These are phyloP conservation scores for Cydia amplana DNA, from an alignment of 1,140 invertebrate genomes.

Conservation along the genomic window DNA sequence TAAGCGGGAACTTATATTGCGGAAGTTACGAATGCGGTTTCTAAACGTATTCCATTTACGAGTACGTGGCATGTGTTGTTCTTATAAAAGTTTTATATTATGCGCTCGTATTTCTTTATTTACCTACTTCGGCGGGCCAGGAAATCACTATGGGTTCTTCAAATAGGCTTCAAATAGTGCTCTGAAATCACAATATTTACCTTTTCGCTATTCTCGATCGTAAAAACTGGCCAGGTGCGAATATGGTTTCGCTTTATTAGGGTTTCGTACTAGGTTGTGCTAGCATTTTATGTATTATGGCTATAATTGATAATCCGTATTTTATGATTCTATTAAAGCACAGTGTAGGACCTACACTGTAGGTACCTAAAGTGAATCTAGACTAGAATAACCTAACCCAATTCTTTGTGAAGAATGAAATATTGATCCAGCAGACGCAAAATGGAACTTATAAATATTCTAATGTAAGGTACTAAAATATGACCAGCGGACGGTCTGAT, in stretches of 20 bases:
- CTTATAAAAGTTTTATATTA: slow-evolving; percentile 47
- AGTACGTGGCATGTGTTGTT: slow-evolving; percentile 11
- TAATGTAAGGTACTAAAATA: slow-evolving; percentile 17
- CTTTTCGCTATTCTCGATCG: background rate
- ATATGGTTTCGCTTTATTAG: background rate
- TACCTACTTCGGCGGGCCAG: slow-evolving; percentile 40
- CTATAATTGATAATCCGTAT: background rate
- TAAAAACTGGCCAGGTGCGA: background rate
- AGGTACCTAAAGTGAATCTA: background rate
- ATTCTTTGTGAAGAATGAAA: background rate
- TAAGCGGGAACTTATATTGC: slow-evolving; percentile 26
- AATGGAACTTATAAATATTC: slow-evolving; percentile 4
- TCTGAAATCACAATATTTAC: background rate
- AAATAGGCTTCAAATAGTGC: background rate
- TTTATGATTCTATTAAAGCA: background rate
- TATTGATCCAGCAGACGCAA: background rate
- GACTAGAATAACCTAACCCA: no score
- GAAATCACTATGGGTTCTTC: slow-evolving; percentile 33
- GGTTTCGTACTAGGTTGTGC: background rate
- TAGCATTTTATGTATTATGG: background rate
- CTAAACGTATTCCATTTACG: slow-evolving; percentile 21
- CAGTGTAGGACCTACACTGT: no score
- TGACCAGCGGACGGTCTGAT: slow-evolving; percentile 21
- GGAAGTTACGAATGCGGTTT: slow-evolving; percentile 27
- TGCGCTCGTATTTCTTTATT: slow-evolving; percentile 44